Base-by-base conservation (phyloP, 2,113 vertebrate species). In the Corydoras maculifer region DNA sequence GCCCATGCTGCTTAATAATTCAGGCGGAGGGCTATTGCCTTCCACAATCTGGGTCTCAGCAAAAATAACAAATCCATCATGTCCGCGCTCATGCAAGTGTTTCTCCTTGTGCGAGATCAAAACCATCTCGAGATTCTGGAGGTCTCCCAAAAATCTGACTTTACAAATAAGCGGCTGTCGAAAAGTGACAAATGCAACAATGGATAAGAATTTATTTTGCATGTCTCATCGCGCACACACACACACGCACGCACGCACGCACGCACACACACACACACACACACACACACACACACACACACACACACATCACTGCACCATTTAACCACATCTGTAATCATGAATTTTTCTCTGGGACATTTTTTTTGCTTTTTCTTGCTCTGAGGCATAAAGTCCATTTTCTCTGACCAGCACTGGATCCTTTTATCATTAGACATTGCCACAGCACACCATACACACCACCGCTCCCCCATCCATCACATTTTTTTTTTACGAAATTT, bases 1-100 rank as follows among this genome's bases (percentile, higher is more conserved):
- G 80, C 65, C 65, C 67, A 63, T 62, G 31, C 75, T 82, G 55
- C 11, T 74, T 78, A 76, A 78, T 79, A 81, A 78, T 65, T 85
- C 69, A 80, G 68, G 14, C 69, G 18, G n/a, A 3, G 14, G 59
- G 73, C 61, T 80, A 69, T 74, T 77, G 79, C 76, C 64, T 83
- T 78, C 69, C 71, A 71, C 75, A 78, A 74, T 57, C 68, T 62
- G 62, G 72, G 76, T 15, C 5, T 29, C 62, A 14, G 68, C 73
- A 75, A 70, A 77, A 82, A 66, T 35, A 80, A 80, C 74, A 77
- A 79, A 77, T 58, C 59, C 73, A 68, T 70, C 68, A 55, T 59
- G 66, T 79, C 74, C 35, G n/a, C 72, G 30, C 72, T 77, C 71
- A 66, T 60, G 3, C 62, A 59, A 1, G 0, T 8, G 51, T 58